phyloP scores from a whole-genome alignment of 2,113 vertebrate genomes.

The Ailurus styani region DNA sequence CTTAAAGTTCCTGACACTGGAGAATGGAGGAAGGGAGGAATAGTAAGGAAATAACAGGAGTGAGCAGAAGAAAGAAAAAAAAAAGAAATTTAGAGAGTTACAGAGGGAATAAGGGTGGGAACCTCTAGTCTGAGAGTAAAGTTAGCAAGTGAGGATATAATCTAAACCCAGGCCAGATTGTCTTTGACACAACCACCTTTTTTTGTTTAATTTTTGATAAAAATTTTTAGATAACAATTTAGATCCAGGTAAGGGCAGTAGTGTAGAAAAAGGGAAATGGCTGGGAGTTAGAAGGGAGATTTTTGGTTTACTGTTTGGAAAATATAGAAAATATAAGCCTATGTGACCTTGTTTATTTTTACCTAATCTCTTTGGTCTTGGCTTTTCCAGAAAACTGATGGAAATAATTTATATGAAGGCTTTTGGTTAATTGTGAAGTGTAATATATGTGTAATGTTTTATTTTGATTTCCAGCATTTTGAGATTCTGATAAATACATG shows the following conservation, averaged over 20 bases:
- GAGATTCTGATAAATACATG: not conserved
- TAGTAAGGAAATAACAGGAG: not conserved
- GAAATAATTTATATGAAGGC: not conserved
- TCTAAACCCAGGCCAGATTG: not conserved
- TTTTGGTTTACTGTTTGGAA: not conserved
- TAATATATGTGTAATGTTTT: not conserved
- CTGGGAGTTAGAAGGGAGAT: not conserved
- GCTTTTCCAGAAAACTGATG: slow-evolving; percentile 6
- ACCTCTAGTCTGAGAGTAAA: not conserved
- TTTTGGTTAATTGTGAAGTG: slow-evolving; percentile 7
- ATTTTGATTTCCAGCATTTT: not conserved
- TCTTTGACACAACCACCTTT: not conserved
- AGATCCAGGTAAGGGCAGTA: not conserved
- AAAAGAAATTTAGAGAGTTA: not conserved
- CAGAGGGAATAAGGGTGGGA: not conserved
- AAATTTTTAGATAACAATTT: slow-evolving; percentile 4
- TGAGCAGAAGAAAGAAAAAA: not conserved
- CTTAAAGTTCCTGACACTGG: not conserved
- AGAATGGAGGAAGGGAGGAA: not conserved
- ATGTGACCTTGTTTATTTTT: not conserved
- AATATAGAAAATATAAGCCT: not conserved
- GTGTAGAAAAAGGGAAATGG: not conserved
- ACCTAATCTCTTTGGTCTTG: not conserved
- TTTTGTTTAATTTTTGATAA: not conserved
- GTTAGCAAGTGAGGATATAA: not conserved